Evolutionary conservation across 2,797 vertebrate genomes (phyloP).

Genomic region (Botia almorhae): DNA sequence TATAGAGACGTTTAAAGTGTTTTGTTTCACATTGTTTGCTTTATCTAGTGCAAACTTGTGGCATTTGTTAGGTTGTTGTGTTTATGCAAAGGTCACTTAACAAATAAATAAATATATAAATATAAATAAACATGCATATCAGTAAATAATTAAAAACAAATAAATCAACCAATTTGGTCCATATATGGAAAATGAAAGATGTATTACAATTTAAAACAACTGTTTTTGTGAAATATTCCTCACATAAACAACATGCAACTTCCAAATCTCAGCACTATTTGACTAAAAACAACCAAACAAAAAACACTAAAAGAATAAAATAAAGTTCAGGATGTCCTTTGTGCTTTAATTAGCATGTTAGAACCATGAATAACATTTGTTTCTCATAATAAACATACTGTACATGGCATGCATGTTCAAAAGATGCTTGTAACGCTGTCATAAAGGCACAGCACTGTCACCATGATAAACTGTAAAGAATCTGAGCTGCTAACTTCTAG

Average conservation of each 20-base stretch:
- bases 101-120: constrained; percentile 34
- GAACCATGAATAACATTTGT: constrained; percentile 1
- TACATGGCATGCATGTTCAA: constrained; percentile 32
- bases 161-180: not conserved
- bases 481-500: not conserved
- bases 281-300: not conserved
- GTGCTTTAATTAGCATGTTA: constrained; percentile 33
- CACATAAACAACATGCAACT: not conserved
- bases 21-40: not conserved
- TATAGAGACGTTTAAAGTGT: not conserved
- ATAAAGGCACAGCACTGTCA: constrained; percentile 13
- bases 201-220: not conserved
- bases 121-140: constrained; percentile 22
- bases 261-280: not conserved
- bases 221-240: not conserved
- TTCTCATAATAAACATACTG: constrained; percentile 23
- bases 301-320: not conserved
- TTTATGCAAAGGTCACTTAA: constrained; percentile 40
- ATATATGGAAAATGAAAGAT: not conserved
- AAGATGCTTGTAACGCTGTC: constrained; percentile 37
- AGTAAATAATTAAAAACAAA: constrained; percentile 27
- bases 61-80: constrained; percentile 39
- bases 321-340: constrained; percentile 19
- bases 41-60: constrained; percentile 47
- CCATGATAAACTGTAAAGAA: not conserved